Conservation (phyloP, 2,888 invertebrate species). For the Synanthedon formicaeformis region DNA sequence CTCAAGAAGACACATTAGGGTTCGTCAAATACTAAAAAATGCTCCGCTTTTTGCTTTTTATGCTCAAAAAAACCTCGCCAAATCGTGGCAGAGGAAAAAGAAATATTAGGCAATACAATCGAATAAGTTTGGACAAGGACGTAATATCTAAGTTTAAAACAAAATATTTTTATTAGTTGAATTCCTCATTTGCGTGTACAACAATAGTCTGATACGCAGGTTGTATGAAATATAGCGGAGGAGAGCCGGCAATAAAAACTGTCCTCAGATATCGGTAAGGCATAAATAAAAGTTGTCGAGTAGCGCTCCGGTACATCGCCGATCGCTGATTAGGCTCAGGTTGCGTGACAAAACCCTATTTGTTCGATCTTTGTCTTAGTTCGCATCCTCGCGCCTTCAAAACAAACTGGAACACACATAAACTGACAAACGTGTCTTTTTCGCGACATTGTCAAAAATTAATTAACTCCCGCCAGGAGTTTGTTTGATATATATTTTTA, state of each 20-base stretch:
- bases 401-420: constrained; percentile 47
- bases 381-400: constrained; percentile 54
- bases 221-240: constrained; percentile 41
- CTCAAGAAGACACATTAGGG: too few species aligned
- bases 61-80: too few species aligned
- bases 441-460: neutral
- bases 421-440: constrained; percentile 11
- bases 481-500: too few species aligned
- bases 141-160: too few species aligned
- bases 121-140: too few species aligned
- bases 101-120: too few species aligned
- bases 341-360: constrained; percentile 67
- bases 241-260: constrained; percentile 40
- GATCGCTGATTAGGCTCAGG: constrained; percentile 53
- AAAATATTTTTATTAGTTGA: neutral
- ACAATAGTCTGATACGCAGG: neutral
- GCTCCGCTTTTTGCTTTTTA: too few species aligned
- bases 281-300: constrained; percentile 60
- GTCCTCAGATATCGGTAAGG: constrained; percentile 48
- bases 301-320: constrained; percentile 47
- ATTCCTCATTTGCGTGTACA: neutral
- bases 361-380: constrained; percentile 63
- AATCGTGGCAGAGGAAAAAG: too few species aligned
- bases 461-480: neutral
- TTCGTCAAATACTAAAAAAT: too few species aligned